Conservation (phyloP, 2,888 invertebrate species). For the Pogonocherus hispidulus region DNA sequence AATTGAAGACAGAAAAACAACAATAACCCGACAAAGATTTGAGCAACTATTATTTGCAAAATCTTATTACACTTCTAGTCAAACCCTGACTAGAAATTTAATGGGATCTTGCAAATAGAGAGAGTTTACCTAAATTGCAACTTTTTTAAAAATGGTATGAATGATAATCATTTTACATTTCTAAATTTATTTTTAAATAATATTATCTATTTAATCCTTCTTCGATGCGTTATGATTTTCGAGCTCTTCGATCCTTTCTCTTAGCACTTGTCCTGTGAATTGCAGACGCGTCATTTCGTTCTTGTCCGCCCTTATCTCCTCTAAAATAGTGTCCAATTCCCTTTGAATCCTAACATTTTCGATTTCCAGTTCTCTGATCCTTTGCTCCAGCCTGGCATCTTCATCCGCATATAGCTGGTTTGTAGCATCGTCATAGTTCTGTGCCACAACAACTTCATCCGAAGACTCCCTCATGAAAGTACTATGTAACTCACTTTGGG, state of each 20-base stretch:
- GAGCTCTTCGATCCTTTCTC: slow-evolving; percentile 38
- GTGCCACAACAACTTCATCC: slow-evolving; percentile 24
- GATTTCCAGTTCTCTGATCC: slow-evolving; percentile 51
- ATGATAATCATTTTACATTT: too few species aligned
- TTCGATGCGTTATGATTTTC: slow-evolving; percentile 19
- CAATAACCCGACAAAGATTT: too few species aligned
- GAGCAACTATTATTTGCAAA: too few species aligned
- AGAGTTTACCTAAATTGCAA: too few species aligned
- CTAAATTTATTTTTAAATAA: not conserved
- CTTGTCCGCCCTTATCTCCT: slow-evolving; percentile 40
- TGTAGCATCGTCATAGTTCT: slow-evolving; percentile 50
- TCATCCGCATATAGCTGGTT: slow-evolving; percentile 50
- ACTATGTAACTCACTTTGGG: slow-evolving; percentile 40
- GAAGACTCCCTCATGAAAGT: slow-evolving; percentile 47
- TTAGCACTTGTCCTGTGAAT: slow-evolving; percentile 29
- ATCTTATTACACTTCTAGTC: too few species aligned
- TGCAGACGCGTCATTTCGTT: slow-evolving; percentile 29
- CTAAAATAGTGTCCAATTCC: slow-evolving; percentile 42
- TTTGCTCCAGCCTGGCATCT: slow-evolving; percentile 48
- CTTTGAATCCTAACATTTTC: slow-evolving; percentile 49
- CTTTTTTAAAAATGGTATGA: too few species aligned
- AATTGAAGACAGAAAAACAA: too few species aligned
- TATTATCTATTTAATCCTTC: not conserved
- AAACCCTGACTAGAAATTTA: too few species aligned
- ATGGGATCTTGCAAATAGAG: too few species aligned